These are phyloP conservation scores for Morone chrysops DNA, from an alignment of 2,113 vertebrate genomes.

Conservation along the genomic window DNA sequence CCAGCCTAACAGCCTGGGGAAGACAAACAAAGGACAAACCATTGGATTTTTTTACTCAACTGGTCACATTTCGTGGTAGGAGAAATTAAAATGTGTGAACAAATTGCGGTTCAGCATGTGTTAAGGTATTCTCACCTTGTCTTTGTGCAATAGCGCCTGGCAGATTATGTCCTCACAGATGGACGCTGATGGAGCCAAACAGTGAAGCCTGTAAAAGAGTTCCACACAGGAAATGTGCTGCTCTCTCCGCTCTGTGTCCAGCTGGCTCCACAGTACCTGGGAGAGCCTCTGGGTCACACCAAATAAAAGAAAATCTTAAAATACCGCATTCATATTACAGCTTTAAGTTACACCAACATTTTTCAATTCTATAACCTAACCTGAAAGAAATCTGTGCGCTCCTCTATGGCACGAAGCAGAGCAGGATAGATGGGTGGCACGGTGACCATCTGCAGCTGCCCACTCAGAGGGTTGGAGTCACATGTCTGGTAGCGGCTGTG, in stretches of 20 bases:
- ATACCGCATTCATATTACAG: not conserved
- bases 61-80: not conserved
- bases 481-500: constrained; percentile 88
- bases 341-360: not conserved
- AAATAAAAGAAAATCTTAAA: not conserved
- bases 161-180: constrained; percentile 98
- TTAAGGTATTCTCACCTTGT: constrained; percentile 86
- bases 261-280: constrained; percentile 92
- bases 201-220: constrained; percentile 95
- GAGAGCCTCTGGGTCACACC: constrained; percentile 87
- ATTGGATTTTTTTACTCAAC: not conserved
- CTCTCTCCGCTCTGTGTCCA: constrained; percentile 91
- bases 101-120: not conserved
- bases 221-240: constrained; percentile 95
- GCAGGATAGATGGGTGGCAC: constrained; percentile 91
- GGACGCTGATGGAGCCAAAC: constrained; percentile 91
- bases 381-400: constrained; percentile 95
- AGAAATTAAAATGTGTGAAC: constrained; percentile 6
- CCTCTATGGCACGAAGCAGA: constrained; percentile 87
- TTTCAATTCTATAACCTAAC: constrained; percentile 72
- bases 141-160: constrained; percentile 88
- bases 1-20: constrained; percentile 88
- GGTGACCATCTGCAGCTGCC: constrained; percentile 95
- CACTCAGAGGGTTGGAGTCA: constrained; percentile 88
- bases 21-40: constrained; percentile 39